Evolutionary conservation across 35 echinoderm and acorn worm species (phyloP).

Genomic region (Apostichopus californicus): DNA sequence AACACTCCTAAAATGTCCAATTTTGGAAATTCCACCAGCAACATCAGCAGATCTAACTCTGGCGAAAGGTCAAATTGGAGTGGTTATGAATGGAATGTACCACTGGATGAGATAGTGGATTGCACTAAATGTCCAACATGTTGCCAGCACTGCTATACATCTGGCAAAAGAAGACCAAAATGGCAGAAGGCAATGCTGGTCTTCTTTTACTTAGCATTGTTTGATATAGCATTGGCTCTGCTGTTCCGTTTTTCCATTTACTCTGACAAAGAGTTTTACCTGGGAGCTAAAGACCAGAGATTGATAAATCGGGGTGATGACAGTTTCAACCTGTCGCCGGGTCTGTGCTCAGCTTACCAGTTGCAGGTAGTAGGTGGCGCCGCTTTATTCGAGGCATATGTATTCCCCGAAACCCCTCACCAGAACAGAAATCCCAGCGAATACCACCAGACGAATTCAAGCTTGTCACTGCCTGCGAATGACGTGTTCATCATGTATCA

Average conservation of each 20-base stretch:
- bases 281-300: slow-evolving; percentile 30
- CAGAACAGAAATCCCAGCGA: not conserved
- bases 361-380: not conserved
- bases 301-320: slow-evolving; percentile 7
- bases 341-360: not conserved
- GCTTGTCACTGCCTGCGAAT: not conserved
- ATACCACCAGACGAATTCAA: not conserved
- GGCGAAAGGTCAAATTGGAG: not conserved
- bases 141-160: slow-evolving; percentile 14
- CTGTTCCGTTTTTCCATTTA: slow-evolving; percentile 13
- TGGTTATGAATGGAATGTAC: slow-evolving; percentile 49
- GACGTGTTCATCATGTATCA: slow-evolving; percentile 39
- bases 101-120: slow-evolving; percentile 38
- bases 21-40: not conserved
- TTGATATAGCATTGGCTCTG: slow-evolving; percentile 41
- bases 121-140: slow-evolving; percentile 44
- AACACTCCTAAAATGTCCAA: not conserved
- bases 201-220: slow-evolving; percentile 22
- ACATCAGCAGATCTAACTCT: not conserved
- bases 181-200: slow-evolving; percentile 43
- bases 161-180: slow-evolving; percentile 23
- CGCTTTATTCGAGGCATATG: not conserved
- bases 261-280: slow-evolving; percentile 11
- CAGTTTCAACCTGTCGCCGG: slow-evolving; percentile 16
- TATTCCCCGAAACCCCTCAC: not conserved